Evolutionary conservation across 2,888 invertebrate species (phyloP).

Genomic region (Eubasilissa splendida): DNA sequence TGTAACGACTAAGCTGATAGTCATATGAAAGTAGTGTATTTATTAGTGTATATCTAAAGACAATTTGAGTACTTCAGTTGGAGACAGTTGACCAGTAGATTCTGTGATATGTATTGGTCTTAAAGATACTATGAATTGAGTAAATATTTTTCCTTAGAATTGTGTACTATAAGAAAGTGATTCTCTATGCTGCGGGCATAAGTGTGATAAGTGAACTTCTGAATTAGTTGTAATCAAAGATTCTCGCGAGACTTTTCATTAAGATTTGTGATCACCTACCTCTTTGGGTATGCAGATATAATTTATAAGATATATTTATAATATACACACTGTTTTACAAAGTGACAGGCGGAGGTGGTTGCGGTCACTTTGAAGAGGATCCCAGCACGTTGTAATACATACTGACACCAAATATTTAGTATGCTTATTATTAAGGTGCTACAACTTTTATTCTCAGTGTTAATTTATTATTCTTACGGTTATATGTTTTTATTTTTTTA

Average conservation of each 20-base stretch:
- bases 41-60: too few relatives aligned
- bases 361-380: neutral
- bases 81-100: constrained; percentile 38
- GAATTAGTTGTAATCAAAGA: constrained; percentile 19
- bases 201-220: constrained; percentile 41
- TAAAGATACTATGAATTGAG: neutral
- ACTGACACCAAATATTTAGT: constrained; percentile 48
- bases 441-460: constrained; percentile 46
- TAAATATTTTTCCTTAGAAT: neutral
- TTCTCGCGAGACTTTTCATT: neutral
- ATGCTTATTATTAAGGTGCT: constrained; percentile 53
- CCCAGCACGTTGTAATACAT: constrained; percentile 5
- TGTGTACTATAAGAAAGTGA: constrained; percentile 35
- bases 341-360: neutral
- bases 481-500: constrained; percentile 37
- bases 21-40: too few relatives aligned
- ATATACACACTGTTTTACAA: neutral
- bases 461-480: constrained; percentile 39
- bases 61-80: neutral
- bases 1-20: too few relatives aligned
- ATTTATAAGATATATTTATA: neutral
- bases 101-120: constrained; percentile 51
- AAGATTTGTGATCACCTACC: constrained; percentile 44
- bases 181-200: constrained; percentile 24
- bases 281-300: constrained; percentile 40